These are phyloP conservation scores for Speoplatyrhinus poulsoni DNA, from an alignment of 2,113 vertebrate species.

Conservation along the genomic window DNA sequence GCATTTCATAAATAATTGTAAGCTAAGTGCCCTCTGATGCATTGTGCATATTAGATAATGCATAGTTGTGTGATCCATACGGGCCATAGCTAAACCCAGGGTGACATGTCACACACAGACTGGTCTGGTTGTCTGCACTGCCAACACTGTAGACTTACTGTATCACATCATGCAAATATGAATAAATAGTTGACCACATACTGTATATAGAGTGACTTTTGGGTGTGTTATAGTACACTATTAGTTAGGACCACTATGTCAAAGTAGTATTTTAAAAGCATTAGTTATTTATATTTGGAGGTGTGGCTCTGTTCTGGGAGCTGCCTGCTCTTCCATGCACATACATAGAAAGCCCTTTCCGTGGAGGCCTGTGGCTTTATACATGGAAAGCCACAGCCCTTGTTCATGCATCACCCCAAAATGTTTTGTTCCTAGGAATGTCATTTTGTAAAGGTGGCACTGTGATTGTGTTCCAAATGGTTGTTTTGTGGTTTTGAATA, in stretches of 20 bases:
- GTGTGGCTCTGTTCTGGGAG: not conserved
- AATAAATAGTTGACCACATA: slow-evolving; percentile 18
- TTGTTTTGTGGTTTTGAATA: slow-evolving; percentile 63
- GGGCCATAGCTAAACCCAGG: slow-evolving; percentile 42
- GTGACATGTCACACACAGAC: slow-evolving; percentile 19
- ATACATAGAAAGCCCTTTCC: no score
- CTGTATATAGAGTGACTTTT: not conserved
- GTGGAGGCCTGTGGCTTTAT: no score
- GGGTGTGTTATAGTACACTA: not conserved
- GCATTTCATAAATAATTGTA: slow-evolving; percentile 63
- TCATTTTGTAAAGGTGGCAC: slow-evolving; percentile 42
- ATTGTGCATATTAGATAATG: slow-evolving; percentile 72
- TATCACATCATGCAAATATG: slow-evolving; percentile 9
- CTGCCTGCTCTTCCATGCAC: no score
- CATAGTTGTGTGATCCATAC: slow-evolving; percentile 61
- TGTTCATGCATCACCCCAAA: slow-evolving; percentile 41
- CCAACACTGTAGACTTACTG: slow-evolving; percentile 11
- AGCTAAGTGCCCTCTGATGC: slow-evolving; percentile 69
- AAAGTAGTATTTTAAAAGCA: no score
- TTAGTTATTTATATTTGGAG: not conserved
- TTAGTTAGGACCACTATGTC: no score
- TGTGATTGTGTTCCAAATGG: slow-evolving; percentile 36
- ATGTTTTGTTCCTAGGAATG: slow-evolving; percentile 45
- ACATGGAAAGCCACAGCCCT: not conserved
- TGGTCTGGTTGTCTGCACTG: not conserved